A percentile compares a stretch with the other conserved stretches of the same genome.
Evolutionary conservation across 2,113 vertebrate genomes (phyloP).

Genomic region (Oenanthe melanoleuca): DNA sequence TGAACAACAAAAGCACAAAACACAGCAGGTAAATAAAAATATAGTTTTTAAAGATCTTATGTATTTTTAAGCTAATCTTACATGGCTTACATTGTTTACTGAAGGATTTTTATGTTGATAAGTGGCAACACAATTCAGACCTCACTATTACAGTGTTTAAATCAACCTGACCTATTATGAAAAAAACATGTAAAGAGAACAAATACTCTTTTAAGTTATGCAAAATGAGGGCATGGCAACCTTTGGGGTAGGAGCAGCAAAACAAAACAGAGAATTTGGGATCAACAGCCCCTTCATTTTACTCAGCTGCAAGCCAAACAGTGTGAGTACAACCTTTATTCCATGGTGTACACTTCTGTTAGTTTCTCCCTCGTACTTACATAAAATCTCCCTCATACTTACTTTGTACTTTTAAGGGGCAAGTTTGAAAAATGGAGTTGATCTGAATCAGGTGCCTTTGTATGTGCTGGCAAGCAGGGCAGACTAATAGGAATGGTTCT

Average conservation of each 20-base stretch:
- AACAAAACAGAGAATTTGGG: not conserved
- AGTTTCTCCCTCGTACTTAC: not conserved
- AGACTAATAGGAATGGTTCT: not conserved
- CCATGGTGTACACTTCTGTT: not conserved
- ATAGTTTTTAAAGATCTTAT: not conserved
- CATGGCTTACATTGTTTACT: not conserved
- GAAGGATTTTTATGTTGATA: not conserved
- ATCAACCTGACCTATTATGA: not conserved
- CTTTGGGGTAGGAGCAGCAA: not conserved
- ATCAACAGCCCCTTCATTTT: slow-evolving; percentile 24
- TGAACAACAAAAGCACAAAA: not conserved
- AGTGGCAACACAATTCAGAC: not conserved
- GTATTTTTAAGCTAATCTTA: slow-evolving; percentile 4
- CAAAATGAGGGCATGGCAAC: not conserved
- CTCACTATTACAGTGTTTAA: not conserved
- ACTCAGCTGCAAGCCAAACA: not conserved
- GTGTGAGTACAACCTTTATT: not conserved
- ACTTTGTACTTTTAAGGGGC: not conserved
- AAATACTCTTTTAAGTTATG: not conserved
- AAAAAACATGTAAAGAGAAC: not conserved
- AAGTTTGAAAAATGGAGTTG: not conserved
- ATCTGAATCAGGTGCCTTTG: not conserved
- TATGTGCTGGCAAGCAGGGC: not conserved
- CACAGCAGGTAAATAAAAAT: slow-evolving; percentile 11
- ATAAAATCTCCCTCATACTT: not conserved